Evolutionary conservation across 2,888 invertebrate genomes (phyloP), one percentile per base, ranked within the genome.

Genomic region (Leptinotarsa juncta): DNA sequence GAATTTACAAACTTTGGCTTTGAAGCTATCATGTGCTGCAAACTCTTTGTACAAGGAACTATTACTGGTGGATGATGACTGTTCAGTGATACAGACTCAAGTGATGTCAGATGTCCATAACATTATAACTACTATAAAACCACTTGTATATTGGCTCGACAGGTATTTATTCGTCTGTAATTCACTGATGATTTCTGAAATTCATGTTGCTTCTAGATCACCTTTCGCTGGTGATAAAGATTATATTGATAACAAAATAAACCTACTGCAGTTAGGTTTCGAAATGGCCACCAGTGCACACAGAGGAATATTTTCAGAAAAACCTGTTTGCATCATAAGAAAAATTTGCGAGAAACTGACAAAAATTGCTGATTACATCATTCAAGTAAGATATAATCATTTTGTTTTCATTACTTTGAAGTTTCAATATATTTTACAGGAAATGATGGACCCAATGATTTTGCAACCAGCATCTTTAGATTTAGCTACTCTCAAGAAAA

Each of bases 251-350:
- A 91, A 92, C 70, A 92, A 95, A 81, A 91, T 91, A 69, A 92
- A 93, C 83, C 90, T 97, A 82, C 90, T 97, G 81, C 92, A 93
- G 84, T 89, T 95, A 78, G 93, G 96, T 60, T 90, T 97, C 81
- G 95, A 96, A 88, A 94, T 97, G 89, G 96, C 97, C 26, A 95
- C 95, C 10, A 93, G 94, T 84, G 96, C 96, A n/a, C 96, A 96
- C 87, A 90, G 96, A 57, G 97, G 97, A 87, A 92, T 95, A 78
- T 96, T 97, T 88, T 95, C 95, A 0, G 96, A 96, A 84, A 93
- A 93, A 83, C 97, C 96, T 2, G 94, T 96, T 71, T 92, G 94
- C 74, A 93, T 94, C 73, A 93, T 94, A 74, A 90, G 91, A 78
- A 90, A 91, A 70, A 93, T 91, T 81, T 96, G 96, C 84, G 92